A percentile compares a stretch with the other conserved stretches of the same genome.
These are phyloP conservation scores for Campylorhamphus procurvoides DNA, from an alignment of 2,113 vertebrate species.

Conservation along the genomic window DNA sequence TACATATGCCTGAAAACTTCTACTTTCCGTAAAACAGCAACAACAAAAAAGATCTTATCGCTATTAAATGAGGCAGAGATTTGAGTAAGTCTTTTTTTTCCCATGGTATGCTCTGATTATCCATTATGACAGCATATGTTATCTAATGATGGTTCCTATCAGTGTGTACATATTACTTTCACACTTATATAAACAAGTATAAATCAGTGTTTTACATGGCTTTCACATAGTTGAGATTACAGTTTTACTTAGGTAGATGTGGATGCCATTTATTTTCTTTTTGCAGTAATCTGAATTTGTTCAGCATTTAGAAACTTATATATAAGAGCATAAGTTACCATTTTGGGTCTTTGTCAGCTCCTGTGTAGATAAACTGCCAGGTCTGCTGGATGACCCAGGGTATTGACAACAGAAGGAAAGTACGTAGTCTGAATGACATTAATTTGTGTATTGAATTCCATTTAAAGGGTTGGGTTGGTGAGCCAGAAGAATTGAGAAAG, in stretches of 20 bases:
- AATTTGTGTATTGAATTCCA: background rate
- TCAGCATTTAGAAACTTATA: background rate
- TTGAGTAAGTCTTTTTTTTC: background rate
- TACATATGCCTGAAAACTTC: background rate
- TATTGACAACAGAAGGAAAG: background rate
- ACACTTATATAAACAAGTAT: background rate
- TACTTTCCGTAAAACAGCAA: background rate
- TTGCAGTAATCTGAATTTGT: background rate
- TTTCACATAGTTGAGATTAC: background rate
- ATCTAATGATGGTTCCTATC: background rate
- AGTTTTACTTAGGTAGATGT: background rate
- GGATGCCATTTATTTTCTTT: background rate
- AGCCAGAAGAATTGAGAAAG: background rate
- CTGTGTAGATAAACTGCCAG: background rate
- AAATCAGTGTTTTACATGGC: background rate
- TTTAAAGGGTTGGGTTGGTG: background rate
- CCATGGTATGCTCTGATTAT: background rate
- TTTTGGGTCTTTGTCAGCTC: background rate
- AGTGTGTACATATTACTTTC: background rate
- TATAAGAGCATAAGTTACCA: background rate
- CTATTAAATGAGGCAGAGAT: background rate
- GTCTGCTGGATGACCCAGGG: background rate
- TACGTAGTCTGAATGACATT: background rate
- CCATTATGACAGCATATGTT: background rate
- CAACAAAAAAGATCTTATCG: background rate